A percentile compares a stretch with the other conserved stretches of the same genome.
Evolutionary conservation across 2,888 invertebrate species (phyloP).

Genomic region (Meiosimyza decipiens): DNA sequence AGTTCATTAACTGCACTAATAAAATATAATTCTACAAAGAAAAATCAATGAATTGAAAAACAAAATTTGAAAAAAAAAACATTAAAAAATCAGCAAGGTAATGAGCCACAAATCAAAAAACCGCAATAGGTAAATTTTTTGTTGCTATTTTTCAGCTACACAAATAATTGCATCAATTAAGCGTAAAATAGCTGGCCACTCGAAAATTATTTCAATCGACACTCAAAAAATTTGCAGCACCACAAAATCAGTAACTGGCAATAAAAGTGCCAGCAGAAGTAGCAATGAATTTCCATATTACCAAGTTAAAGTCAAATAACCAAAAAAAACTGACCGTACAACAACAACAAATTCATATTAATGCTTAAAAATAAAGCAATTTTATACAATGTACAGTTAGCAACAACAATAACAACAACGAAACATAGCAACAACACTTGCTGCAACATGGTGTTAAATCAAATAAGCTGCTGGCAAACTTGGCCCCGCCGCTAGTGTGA

Average conservation of each 20-base stretch:
- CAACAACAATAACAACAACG: neutral
- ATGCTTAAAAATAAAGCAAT: no score
- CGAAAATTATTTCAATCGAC: constrained; percentile 1
- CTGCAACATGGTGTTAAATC: constrained; percentile 21
- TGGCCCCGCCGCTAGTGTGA: constrained; percentile 2
- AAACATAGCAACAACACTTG: neutral
- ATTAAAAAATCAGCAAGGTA: no score
- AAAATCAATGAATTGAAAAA: no score
- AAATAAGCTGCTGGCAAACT: constrained; percentile 23
- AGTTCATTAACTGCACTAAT: no score
- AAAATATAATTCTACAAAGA: no score
- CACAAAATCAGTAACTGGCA: neutral
- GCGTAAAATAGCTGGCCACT: neutral
- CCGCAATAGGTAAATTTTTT: neutral
- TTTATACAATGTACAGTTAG: neutral
- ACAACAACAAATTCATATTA: neutral
- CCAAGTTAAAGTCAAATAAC: neutral
- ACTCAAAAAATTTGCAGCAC: neutral
- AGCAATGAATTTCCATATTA: constrained; percentile 8
- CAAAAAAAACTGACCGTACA: no score
- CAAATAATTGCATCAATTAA: constrained; percentile 8
- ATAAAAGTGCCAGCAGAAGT: neutral
- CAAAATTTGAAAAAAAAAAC: no score
- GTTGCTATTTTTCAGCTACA: neutral
- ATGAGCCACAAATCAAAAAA: neutral